These are phyloP conservation scores for Pantherophis vulpinus DNA, from an alignment of 2,797 vertebrate species.

Conservation along the genomic window DNA sequence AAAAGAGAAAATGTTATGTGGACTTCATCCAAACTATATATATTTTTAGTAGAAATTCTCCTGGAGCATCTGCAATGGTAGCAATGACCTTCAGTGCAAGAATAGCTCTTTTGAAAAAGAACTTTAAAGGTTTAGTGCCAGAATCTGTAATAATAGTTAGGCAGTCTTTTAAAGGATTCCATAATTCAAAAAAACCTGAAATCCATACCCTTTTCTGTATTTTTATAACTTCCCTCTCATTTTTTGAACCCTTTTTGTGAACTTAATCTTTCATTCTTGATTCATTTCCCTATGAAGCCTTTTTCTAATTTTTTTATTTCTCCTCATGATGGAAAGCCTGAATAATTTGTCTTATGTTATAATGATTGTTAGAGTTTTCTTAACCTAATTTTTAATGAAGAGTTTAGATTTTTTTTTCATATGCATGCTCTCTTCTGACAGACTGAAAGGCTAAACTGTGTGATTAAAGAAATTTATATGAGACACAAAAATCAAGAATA, in stretches of 20 bases:
- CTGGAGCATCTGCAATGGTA: neutral
- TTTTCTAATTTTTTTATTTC: constrained; percentile 7
- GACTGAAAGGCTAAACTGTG: constrained; percentile 46
- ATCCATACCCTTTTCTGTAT: constrained; percentile 8
- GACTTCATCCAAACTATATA: neutral
- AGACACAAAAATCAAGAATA: constrained; percentile 32
- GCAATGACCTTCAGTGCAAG: constrained; percentile 18
- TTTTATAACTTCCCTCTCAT: neutral
- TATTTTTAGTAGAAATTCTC: constrained; percentile 10
- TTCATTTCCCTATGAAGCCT: constrained; percentile 10
- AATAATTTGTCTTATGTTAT: constrained; percentile 38
- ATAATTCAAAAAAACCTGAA: neutral
- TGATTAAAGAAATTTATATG: constrained; percentile 37
- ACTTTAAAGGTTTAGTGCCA: neutral
- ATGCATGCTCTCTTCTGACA: constrained; percentile 32
- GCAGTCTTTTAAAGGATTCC: constrained; percentile 13
- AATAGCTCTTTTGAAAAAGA: neutral
- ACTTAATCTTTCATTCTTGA: constrained; percentile 50
- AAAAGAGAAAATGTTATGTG: neutral
- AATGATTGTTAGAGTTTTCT: constrained; percentile 55
- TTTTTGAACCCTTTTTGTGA: constrained; percentile 30
- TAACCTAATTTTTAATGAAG: constrained; percentile 49
- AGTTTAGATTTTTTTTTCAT: constrained; percentile 47
- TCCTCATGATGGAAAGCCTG: constrained; percentile 30
- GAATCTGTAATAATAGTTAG: constrained; percentile 19